These are phyloP conservation scores for Peucedramus taeniatus DNA, from an alignment of 2,113 vertebrate genomes.

Conservation along the genomic window DNA sequence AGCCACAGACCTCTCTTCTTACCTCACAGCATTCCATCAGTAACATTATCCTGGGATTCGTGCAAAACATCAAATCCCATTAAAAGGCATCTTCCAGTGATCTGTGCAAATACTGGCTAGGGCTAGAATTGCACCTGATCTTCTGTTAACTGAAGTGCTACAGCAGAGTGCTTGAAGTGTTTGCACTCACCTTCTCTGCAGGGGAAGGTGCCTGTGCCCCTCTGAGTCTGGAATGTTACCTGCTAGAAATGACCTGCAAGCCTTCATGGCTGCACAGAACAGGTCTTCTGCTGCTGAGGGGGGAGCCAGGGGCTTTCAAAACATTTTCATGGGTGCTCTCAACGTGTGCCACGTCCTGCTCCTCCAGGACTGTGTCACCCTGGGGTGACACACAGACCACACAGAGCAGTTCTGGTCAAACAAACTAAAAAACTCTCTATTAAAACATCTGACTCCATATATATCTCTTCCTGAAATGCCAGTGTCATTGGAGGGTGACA, in stretches of 20 bases:
- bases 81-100: neutral
- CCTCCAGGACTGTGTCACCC: neutral
- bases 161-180: neutral
- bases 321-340: rapidly evolving
- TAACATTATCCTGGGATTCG: neutral
- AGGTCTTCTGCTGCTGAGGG: neutral
- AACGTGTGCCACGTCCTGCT: neutral
- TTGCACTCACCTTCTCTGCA: neutral
- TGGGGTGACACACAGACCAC: too few species aligned
- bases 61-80: neutral
- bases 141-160: neutral
- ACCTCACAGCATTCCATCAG: neutral
- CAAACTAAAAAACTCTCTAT: too few species aligned
- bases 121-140: neutral
- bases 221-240: neutral
- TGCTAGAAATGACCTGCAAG: neutral
- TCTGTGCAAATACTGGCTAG: neutral
- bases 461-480: too few species aligned
- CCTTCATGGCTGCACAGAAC: neutral
- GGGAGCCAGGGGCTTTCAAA: neutral
- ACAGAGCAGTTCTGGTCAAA: too few species aligned
- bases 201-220: neutral
- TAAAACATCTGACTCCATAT: too few species aligned
- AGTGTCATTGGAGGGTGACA: too few species aligned
- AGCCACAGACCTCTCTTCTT: neutral